Evolutionary conservation across 37 sponge, comb jelly and placozoan genomes (phyloP), one percentile per base, ranked within the genome.

Genomic region (Aphrocallistes beatrix): DNA sequence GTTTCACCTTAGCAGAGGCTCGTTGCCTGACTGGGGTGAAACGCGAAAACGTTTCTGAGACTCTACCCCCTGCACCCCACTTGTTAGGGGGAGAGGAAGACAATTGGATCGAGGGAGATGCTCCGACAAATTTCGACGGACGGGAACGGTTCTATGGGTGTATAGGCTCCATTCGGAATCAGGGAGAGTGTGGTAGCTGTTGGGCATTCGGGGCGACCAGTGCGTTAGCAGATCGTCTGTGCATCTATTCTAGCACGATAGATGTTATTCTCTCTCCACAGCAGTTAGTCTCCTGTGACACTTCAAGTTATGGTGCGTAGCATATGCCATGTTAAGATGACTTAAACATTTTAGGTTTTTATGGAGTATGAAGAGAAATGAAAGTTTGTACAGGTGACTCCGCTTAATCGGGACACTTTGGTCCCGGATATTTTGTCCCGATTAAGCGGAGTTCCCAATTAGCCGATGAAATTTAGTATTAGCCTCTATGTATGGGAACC

Each of bases 141-240:
- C 75, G 75, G 10, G n/a, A 28, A 6, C 10, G 21, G 75, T 60
- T 25, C 34, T 60, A 21, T 30, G 75, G 75, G 1, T 60, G 75
- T 28, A 28, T 21, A 19, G 75, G 75, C n/a, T 60, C 75, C 8
- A 60, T 60, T 60, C 25, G 75, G 3, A 60, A 60, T 13, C 75
- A 60, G n/a, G 75, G 75, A 19, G 75, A 60, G 34, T 60, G 75
- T 13, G 75, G 75, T 3, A 60, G 75, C n/a, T 60, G 75, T 60
- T 60, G 75, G 75, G 75, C 75, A 13, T 60, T 60, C n/a, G 75
- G 28, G 8, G 75, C 75, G 8, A 60, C 75, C 3, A 60, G 75
- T 60, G 75, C 75, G 25, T 30, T 60, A 3, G 75, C 75, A 13
- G 75, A 60, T 60, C 25, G 75, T 25, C 21, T 60, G 75, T 60